Evolutionary conservation across 2,888 invertebrate species (phyloP).

Genomic region (Clanis bilineata): DNA sequence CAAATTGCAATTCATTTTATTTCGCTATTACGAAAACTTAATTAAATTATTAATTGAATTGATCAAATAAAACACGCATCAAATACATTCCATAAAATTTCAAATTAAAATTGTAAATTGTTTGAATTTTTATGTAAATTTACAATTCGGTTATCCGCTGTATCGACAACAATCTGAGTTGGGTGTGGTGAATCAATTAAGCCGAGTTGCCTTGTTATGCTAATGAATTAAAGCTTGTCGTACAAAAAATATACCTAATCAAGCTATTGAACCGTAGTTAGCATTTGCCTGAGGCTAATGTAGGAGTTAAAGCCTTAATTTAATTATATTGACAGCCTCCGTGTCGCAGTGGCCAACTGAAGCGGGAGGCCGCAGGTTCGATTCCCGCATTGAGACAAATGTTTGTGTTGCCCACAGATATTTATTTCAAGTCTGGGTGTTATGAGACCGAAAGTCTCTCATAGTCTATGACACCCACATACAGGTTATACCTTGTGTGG

Average conservation of each 20-base stretch:
- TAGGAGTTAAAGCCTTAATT: neutral
- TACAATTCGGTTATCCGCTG: constrained; percentile 8
- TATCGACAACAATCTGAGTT: constrained; percentile 15
- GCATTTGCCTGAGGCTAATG: neutral
- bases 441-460: too few species aligned
- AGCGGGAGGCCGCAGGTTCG: too few species aligned
- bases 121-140: constrained; percentile 18
- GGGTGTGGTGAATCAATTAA: constrained; percentile 21
- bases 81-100: neutral
- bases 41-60: neutral
- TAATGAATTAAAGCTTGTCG: constrained; percentile 15
- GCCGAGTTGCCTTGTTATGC: constrained; percentile 18
- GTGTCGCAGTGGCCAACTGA: too few species aligned
- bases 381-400: too few species aligned
- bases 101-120: neutral
- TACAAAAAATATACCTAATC: constrained; percentile 10
- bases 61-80: neutral
- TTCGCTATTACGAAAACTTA: neutral
- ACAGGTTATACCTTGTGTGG: too few species aligned
- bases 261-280: neutral
- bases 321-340: too few species aligned
- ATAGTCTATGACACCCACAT: too few species aligned
- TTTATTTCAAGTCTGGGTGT: too few species aligned
- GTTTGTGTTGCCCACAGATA: too few species aligned
- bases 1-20: neutral